Base-by-base conservation (phyloP, 2,888 invertebrate genomes). In the Eudemis profundana region DNA sequence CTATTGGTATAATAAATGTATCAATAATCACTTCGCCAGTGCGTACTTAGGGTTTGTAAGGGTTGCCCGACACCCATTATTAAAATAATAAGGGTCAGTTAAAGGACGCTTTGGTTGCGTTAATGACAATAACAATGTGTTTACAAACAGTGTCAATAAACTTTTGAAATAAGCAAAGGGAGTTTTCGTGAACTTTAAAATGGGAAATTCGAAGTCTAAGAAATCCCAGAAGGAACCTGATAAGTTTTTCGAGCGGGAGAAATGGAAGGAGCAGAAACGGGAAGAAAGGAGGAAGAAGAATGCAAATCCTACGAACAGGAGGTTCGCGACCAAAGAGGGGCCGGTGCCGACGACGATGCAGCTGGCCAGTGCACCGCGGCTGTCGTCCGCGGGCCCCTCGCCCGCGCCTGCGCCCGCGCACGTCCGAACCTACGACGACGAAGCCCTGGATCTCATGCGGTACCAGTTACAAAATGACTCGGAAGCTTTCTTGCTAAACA, bases 401-500 rank as follows among this genome's bases (percentile, higher is more conserved):
- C 74, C 79, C n/a, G 56, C 74, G 14, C 78, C 85, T n/a, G 71
- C 85, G 66, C 83, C 85, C 1, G 75, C 85, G 47, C 83, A 84
- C 46, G 73, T 83, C 2, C 83, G 85, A 51, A 84, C 87, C 63
- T 92, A 92, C 69, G 93, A 94, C 70, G 92, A 93, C 59, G 91
- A 92, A 67, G 90, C 94, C 54, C 83, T 95, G 62, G 81, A 90
- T 49, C 87, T 89, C 47, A 88, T 96, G 91, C 87, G 93, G 71
- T 89, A 93, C 73, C 93, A 95, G 76, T 90, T 95, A 14, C 85
- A 91, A 47, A 90, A 91, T 4, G 93, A 95, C 72, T 93, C 95
- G 4, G 94, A 96, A 75, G 91, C 93, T 3, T 97, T 97, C 81
- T 86, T 97, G 8, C 84, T 97, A 10, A 96, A 97, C 79, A 96